Conservation (phyloP, 2,797 vertebrate genomes). For the Euphonia xanthogaster region DNA sequence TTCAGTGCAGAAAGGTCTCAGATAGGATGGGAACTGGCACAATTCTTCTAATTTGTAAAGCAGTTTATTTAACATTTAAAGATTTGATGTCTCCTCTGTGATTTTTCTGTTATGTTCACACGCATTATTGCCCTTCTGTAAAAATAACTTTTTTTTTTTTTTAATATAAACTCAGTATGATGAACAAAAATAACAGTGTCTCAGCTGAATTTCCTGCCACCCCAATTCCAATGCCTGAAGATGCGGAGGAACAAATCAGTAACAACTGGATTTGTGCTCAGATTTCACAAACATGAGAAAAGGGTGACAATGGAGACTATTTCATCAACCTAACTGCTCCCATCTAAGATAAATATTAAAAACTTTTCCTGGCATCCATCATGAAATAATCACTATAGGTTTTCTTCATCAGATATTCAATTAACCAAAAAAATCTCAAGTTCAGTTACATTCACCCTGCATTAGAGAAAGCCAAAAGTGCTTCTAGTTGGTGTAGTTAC, state of each 20-base stretch:
- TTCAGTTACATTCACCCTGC: neutral
- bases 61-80: slow-evolving; percentile 36
- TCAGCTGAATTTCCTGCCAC: slow-evolving; percentile 10
- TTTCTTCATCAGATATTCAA: neutral
- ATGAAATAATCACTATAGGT: neutral
- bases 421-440: neutral
- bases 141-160: slow-evolving; percentile 67
- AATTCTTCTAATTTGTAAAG: slow-evolving; percentile 13
- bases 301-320: neutral
- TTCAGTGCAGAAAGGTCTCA: neutral
- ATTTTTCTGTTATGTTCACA: slow-evolving; percentile 57
- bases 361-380: neutral
- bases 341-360: neutral
- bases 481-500: neutral
- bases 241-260: neutral
- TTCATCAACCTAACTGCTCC: slow-evolving; percentile 39
- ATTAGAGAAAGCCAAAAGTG: neutral
- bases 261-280: neutral
- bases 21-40: neutral
- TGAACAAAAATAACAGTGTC: slow-evolving; percentile 43
- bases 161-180: slow-evolving; percentile 8
- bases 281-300: slow-evolving; percentile 47
- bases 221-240: slow-evolving; percentile 7
- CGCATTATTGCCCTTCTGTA: slow-evolving; percentile 29
- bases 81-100: slow-evolving; percentile 54